Evolutionary conservation across 64 coral and sea anemone genomes (phyloP), one percentile per base, ranked within the genome.

Genomic region (Actinia equina): DNA sequence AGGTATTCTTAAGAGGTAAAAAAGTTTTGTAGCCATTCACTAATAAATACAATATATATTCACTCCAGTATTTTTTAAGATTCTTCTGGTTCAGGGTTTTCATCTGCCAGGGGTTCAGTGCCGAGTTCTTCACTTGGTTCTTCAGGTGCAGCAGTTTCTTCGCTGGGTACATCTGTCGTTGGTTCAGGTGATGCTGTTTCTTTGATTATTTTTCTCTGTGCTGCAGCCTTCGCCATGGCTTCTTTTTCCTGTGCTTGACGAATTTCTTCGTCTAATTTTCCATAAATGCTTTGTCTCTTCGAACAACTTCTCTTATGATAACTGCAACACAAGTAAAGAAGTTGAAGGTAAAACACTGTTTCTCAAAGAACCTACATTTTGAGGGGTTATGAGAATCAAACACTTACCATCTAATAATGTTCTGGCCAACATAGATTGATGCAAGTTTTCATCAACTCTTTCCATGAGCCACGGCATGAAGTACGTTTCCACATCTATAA

Each of bases 391-490:
- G 20, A 26, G n/a, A 74, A 74, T 14, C 0, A 6, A 26, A 61
- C 44, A 87, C 93, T 93, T 86, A 98, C 96, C 87, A 88, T 98
- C 96, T 59, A 98, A 80, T 64, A 98, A 82, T 65, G 88, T 89
- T 88, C 93, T 86, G 15, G 96, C 88, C 46, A 93, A 42, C 81
- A 92, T 77, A 11, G 87, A 89, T 52, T 86, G 49, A 63, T 88
- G 93, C 60, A 98, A 82, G 57, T 88, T 95, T 11, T 89, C 46
- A 27, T 93, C 96, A 43, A 98, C 93, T 82, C 85, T 89, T 9
- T 90, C 90, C 88, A 95, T 89, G 56, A 98, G 67, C 96, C 96
- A 98, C 44, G 96, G 96, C 96, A 98, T 95, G 86, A 98, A 98
- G 59, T 93, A 98, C 37, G 90, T 92, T 88, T 98, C 96, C 17